Percentiles rank a stretch among this genome's conserved stretches.
Conservation (phyloP, 2,113 vertebrate genomes). For the Zonotrichia leucophrys region DNA sequence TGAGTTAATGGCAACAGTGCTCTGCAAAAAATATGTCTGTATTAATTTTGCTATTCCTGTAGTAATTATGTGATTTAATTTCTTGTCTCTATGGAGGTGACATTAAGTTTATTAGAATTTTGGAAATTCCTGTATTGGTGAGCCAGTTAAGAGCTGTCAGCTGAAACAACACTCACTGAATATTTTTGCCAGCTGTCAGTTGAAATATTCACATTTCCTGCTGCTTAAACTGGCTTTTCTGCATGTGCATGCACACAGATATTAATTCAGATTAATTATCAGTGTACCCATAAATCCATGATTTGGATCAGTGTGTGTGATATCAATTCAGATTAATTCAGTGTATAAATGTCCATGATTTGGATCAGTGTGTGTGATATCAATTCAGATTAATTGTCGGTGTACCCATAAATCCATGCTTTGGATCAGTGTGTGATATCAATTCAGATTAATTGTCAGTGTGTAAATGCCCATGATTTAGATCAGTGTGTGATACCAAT, state of each 20-base stretch:
- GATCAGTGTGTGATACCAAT: too few species aligned
- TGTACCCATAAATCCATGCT: fast-evolving
- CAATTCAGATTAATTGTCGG: fast-evolving
- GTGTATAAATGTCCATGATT: fast-evolving
- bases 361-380: fast-evolving
- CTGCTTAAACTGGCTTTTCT: neutral
- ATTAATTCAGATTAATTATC: fast-evolving
- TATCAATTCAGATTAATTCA: too few species aligned
- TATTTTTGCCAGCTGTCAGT: neutral
- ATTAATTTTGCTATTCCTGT: neutral
- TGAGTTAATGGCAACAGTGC: neutral
- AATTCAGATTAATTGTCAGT: too few species aligned
- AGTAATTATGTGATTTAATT: neutral
- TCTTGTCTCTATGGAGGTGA: neutral
- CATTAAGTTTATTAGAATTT: neutral
- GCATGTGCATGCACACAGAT: neutral
- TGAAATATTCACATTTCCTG: neutral
- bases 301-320: neutral
- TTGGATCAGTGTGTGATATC: too few species aligned
- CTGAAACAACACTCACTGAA: neutral
- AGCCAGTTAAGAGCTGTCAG: neutral
- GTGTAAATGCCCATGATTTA: too few species aligned
- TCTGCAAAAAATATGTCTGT: neutral
- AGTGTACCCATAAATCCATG: fast-evolving
- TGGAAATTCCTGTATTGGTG: neutral